phyloP scores from a whole-genome alignment of 2,888 invertebrate species.

The Drosophila planitibia region DNA sequence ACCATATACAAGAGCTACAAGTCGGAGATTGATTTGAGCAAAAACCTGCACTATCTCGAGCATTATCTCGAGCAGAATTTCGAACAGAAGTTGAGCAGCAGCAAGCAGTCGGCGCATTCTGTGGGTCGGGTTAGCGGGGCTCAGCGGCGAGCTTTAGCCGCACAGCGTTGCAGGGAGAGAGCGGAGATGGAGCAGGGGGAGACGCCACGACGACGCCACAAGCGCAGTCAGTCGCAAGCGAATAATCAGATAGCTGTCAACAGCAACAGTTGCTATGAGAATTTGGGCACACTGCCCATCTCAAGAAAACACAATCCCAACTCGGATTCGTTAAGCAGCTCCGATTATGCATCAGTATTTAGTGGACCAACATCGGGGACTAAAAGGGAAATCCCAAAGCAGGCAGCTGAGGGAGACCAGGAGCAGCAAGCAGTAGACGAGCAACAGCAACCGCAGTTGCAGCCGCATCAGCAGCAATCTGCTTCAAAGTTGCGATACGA shows the following conservation, averaged over 20 bases:
- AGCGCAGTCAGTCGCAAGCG: constrained; percentile 80
- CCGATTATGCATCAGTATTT: constrained; percentile 85
- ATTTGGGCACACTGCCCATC: constrained; percentile 72
- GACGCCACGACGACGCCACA: constrained; percentile 67
- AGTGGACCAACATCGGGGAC: constrained; percentile 72
- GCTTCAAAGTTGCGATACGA: constrained; percentile 77
- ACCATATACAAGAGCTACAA: constrained; percentile 85
- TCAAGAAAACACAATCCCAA: constrained; percentile 6
- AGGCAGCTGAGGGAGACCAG: background rate
- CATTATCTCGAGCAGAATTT: constrained; percentile 85
- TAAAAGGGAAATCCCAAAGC: background rate
- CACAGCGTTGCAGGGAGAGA: constrained; percentile 33
- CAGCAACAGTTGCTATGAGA: constrained; percentile 67
- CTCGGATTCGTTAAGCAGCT: constrained; percentile 85
- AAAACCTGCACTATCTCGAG: constrained; percentile 84
- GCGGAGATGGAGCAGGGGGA: constrained; percentile 12
- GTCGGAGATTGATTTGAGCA: constrained; percentile 85
- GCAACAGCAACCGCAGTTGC: constrained; percentile 1
- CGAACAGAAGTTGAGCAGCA: constrained; percentile 77
- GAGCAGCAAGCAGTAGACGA: background rate
- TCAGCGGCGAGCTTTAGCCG: constrained; percentile 56
- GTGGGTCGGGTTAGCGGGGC: constrained; percentile 78
- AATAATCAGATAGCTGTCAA: constrained; percentile 47
- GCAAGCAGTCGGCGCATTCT: constrained; percentile 80
- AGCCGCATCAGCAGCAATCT: constrained; percentile 20